Base-by-base conservation (phyloP, 2,113 vertebrate species). In the Copsychus sechellarum region DNA sequence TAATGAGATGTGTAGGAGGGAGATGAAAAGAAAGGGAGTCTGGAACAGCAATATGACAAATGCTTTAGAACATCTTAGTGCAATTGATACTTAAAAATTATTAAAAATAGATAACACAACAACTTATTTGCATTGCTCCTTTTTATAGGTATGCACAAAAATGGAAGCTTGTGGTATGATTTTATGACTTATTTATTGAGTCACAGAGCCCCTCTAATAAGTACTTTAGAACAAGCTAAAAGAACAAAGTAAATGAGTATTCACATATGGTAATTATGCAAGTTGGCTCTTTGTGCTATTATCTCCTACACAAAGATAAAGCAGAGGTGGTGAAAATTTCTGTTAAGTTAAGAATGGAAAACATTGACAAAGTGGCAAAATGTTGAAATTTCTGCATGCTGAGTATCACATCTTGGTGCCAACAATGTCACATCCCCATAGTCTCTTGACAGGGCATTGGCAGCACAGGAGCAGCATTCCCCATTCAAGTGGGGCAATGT, bases 1-100 rank as follows among this genome's bases (percentile, higher is more conserved):
- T 97, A 88, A 96, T 84, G 38, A 93, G 61, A 56, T 45, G 47
- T 48, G 92, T 96, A 95, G 95, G 95, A 95, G 80, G 81, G 8
- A 95, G 43, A n/a, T 64, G 50, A 70, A 66, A 58, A 84, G 86
- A 91, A 87, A 88, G 26, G 40, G 45, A 96, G 80, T 84, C 72
- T 81, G 83, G 60, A 93, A 88, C 50, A 86, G 65, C 36, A 92
- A 48, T 24, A 51, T 92, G 72, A 94, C 57, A 89, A 97, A 93
- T 42, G 34, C 21, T 61, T 87, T 56, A 43, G 21, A 81, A 60
- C 12, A 85, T 60, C 22, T 79, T 14, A 3, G 15, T 81, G 66
- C 53, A 82, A 88, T 20, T 43, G 40, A 69, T 84, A 45, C 28
- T 69, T 93, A 51, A 29, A 85, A 77, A n/a, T 79, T 78, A 81